Evolutionary conservation across 2,797 vertebrate genomes (phyloP).

Genomic region (Eleutherodactylus coqui): DNA sequence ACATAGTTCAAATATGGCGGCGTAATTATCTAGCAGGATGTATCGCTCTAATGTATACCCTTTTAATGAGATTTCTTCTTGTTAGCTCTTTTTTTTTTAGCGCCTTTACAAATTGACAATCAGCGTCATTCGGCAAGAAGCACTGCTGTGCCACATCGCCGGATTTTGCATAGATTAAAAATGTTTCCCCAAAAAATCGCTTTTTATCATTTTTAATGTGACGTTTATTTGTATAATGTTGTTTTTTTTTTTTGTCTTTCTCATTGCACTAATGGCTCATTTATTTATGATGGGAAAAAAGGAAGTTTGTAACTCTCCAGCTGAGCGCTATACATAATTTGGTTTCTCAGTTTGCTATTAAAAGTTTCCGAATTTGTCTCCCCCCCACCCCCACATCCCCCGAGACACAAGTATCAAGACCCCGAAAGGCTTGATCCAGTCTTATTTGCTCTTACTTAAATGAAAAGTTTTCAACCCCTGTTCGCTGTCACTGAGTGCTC

Average conservation of each 20-base stretch:
- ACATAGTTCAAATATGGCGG: neutral
- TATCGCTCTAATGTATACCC: neutral
- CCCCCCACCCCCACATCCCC: neutral
- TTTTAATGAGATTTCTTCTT: conserved; percentile 41
- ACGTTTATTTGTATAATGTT: conserved; percentile 23
- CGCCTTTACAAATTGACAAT: conserved; percentile 29
- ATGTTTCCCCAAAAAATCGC: neutral
- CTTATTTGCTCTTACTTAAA: too few relatives aligned
- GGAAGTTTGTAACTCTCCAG: neutral
- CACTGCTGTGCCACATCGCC: conserved; percentile 24
- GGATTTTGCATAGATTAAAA: conserved; percentile 46
- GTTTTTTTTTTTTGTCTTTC: conserved; percentile 1
- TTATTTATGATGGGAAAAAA: conserved; percentile 16
- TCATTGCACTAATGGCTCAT: conserved; percentile 29
- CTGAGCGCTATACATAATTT: neutral
- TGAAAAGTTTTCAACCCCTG: too few relatives aligned
- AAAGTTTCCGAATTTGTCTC: neutral
- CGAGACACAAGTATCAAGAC: neutral
- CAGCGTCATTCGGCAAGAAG: neutral
- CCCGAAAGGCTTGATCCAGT: too few relatives aligned
- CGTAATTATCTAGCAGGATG: conserved; percentile 15
- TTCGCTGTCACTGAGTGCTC: too few relatives aligned
- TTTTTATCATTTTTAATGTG: conserved; percentile 29
- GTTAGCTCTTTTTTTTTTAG: conserved; percentile 14
- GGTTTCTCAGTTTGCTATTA: neutral